Evolutionary conservation across 1,140 invertebrate genomes (phyloP).

Genomic region (Eubasilissa regina): DNA sequence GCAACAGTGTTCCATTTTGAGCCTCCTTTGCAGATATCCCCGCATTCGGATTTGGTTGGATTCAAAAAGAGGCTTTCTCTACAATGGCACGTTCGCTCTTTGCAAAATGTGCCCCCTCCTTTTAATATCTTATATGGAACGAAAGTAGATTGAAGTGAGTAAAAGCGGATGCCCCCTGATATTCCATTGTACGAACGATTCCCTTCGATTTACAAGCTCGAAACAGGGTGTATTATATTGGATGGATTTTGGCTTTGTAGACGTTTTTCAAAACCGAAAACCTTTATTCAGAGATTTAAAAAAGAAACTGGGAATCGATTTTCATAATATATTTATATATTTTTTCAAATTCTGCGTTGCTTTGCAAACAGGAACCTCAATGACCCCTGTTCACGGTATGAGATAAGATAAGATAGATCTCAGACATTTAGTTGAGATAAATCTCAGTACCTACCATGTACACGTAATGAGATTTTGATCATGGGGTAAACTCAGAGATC

Average conservation of each 20-base stretch:
- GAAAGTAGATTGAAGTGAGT: conserved; percentile 3
- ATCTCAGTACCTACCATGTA: too few species aligned
- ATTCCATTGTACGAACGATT: neutral
- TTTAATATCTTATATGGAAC: conserved; percentile 43
- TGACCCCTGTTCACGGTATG: too few species aligned
- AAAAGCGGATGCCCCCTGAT: conserved; percentile 21
- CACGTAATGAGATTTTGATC: too few species aligned
- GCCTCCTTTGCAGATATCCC: conserved; percentile 30
- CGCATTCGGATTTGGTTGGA: conserved; percentile 46
- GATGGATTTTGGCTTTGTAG: neutral
- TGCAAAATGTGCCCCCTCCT: conserved; percentile 26
- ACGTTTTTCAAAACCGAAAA: too few species aligned
- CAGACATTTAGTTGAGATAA: too few species aligned
- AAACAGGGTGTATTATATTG: neutral
- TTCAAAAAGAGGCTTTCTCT: conserved; percentile 47
- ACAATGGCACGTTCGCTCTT: conserved; percentile 54
- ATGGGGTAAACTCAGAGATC: too few species aligned
- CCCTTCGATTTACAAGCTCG: neutral
- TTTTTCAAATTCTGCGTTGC: too few species aligned
- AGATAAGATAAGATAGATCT: too few species aligned
- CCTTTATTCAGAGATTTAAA: too few species aligned
- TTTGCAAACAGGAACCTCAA: too few species aligned
- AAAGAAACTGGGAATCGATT: too few species aligned
- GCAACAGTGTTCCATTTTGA: conserved; percentile 42
- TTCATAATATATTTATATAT: too few species aligned